phyloP scores from a whole-genome alignment of 1,140 invertebrate genomes.

The Elymnias hypermnestra region DNA sequence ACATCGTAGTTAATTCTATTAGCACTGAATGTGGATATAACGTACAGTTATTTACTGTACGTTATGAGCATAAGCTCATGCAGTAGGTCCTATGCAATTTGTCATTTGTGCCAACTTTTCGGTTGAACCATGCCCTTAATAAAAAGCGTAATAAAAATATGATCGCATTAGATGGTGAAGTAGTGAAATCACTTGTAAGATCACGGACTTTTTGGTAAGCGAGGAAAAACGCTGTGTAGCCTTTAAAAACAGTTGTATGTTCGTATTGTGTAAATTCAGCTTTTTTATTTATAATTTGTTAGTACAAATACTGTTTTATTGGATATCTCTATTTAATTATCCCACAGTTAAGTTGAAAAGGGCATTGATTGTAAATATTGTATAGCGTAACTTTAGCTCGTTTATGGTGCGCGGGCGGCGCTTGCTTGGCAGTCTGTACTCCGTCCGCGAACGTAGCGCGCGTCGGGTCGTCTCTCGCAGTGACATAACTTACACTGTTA shows the following conservation, averaged over 20 bases:
- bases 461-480: slow-evolving; percentile 29
- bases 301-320: slow-evolving; percentile 3
- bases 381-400: slow-evolving; percentile 16
- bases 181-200: slow-evolving; percentile 17
- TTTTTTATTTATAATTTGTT: neutral
- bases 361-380: slow-evolving; percentile 20
- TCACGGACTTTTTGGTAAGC: slow-evolving; percentile 34
- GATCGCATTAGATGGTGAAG: slow-evolving; percentile 14
- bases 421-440: slow-evolving; percentile 51
- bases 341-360: slow-evolving; percentile 12
- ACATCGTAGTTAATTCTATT: slow-evolving; percentile 42
- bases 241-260: too few relatives aligned
- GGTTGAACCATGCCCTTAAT: neutral
- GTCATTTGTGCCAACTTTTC: neutral
- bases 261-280: too few relatives aligned
- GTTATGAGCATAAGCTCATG: neutral
- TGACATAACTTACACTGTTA: slow-evolving; percentile 19
- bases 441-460: slow-evolving; percentile 49
- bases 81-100: neutral
- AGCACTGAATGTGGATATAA: slow-evolving; percentile 14
- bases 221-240: neutral
- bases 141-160: too few relatives aligned
- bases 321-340: slow-evolving; percentile 15
- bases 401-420: slow-evolving; percentile 24
- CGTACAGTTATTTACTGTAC: neutral